Percentiles rank a stretch among this genome's conserved stretches.
These are phyloP conservation scores for Ceratosolen fusciceps DNA, from an alignment of 1,140 invertebrate genomes.

Conservation along the genomic window DNA sequence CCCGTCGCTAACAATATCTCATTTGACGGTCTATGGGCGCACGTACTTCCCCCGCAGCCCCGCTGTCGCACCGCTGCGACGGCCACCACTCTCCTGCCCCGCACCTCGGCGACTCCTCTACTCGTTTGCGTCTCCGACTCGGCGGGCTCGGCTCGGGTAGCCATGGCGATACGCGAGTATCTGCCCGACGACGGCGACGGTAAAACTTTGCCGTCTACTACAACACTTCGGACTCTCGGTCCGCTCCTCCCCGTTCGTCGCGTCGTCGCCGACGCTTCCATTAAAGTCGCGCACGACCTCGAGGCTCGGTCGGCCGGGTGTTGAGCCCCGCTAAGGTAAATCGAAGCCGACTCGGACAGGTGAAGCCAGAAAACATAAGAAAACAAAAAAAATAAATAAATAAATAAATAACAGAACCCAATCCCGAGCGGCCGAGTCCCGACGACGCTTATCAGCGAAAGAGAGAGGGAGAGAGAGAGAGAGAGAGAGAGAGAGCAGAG, in stretches of 20 bases:
- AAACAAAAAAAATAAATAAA: too few relatives aligned
- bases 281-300: not conserved
- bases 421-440: not conserved
- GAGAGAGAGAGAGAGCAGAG: not conserved
- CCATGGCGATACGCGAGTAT: conserved; percentile 27
- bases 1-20: not conserved
- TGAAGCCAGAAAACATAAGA: too few relatives aligned
- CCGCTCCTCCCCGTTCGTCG: not conserved
- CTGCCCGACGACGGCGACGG: not conserved
- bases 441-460: not conserved
- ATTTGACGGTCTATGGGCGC: not conserved
- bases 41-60: not conserved
- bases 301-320: not conserved
- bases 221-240: not conserved
- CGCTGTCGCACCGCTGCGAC: not conserved
- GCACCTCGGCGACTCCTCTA: not conserved
- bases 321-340: not conserved
- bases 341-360: not conserved
- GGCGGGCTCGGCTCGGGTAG: conserved; percentile 34
- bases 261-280: not conserved
- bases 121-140: not conserved
- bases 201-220: not conserved
- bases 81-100: not conserved
- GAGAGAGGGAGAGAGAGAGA: too few relatives aligned
- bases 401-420: too few relatives aligned